phyloP scores from a whole-genome alignment of 2,113 vertebrate species.

The Pluvialis apricaria region DNA sequence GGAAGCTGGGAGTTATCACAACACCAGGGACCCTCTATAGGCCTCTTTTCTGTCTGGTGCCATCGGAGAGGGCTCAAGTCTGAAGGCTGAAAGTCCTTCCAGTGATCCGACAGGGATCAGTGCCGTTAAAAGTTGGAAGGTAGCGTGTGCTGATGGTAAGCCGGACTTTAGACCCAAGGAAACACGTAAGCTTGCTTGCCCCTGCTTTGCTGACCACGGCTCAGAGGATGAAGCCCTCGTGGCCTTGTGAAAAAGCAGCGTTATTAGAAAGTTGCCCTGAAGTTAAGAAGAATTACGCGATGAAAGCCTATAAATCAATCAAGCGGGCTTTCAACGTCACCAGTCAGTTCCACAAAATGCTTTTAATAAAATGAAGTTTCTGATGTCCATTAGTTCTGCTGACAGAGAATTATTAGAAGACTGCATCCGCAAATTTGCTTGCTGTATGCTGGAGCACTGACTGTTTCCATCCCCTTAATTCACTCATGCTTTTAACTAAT shows the following conservation, averaged over 20 bases:
- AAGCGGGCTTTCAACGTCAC: not conserved
- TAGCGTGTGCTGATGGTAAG: not conserved
- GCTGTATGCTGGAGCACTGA: not conserved
- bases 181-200: not conserved
- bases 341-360: not conserved
- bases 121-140: not conserved
- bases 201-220: not conserved
- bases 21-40: not conserved
- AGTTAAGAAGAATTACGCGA: not conserved
- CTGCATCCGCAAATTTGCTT: not conserved
- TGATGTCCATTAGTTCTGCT: not conserved
- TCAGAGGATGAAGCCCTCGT: not conserved
- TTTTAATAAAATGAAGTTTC: conserved; percentile 33
- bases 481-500: conserved; percentile 10
- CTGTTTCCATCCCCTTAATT: conserved; percentile 22
- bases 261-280: not conserved
- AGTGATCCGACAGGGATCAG: not conserved
- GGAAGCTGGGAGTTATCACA: not conserved
- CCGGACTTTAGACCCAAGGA: not conserved
- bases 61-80: not conserved
- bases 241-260: not conserved
- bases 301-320: conserved; percentile 10
- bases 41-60: not conserved
- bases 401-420: not conserved
- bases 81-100: not conserved